Base-by-base conservation (phyloP, 2,888 invertebrate genomes). In the Scotopteryx bipunctaria region DNA sequence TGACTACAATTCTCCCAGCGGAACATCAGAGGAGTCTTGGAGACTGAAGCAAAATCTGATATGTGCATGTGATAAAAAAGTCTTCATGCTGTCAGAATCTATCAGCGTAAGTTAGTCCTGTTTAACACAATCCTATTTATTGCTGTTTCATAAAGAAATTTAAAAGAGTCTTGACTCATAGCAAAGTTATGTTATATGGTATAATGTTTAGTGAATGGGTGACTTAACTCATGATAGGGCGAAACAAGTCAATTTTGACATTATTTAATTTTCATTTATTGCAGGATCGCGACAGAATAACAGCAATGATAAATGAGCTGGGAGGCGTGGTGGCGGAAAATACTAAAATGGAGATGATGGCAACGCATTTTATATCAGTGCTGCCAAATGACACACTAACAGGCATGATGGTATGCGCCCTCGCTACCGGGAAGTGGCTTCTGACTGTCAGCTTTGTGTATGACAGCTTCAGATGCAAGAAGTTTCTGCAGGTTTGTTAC, bases 21-120 rank as follows among this genome's bases (percentile, higher is more conserved):
- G 89, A 8, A 87, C 89, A 33, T 89, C 89, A n/a, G 90, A 90
- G 52, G 89, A 89, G 35, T 88, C 87, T 9, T 89, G 89, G 90
- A 86, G 79, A 61, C 67, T 89, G 65, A 90, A 89, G 65, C 89
- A 88, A 59, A 87, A 84, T 61, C 72, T 89, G 40, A 89, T 89
- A 62, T 90, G 89, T 73, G 88, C 89, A 1, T 89, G 89, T 61
- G 88, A 89, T 48, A 90, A 90, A 63, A 89, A 88, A 66, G 73
- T 89, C 0, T 89, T 89, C 38, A 90, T 90, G 90, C 66, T 90
- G 1, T 90, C 90, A 1, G 90, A 90, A 65, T 81, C 71, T 56
- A 80, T 89, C 41, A 75, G 82, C 63, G 90, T 88, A 66, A 80
- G 83, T 73, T 2, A 27, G n/a, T n/a, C n/a, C n/a, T n/a, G n/a